Base-by-base conservation (phyloP, 1,140 invertebrate genomes). In the Colletes gigas region DNA sequence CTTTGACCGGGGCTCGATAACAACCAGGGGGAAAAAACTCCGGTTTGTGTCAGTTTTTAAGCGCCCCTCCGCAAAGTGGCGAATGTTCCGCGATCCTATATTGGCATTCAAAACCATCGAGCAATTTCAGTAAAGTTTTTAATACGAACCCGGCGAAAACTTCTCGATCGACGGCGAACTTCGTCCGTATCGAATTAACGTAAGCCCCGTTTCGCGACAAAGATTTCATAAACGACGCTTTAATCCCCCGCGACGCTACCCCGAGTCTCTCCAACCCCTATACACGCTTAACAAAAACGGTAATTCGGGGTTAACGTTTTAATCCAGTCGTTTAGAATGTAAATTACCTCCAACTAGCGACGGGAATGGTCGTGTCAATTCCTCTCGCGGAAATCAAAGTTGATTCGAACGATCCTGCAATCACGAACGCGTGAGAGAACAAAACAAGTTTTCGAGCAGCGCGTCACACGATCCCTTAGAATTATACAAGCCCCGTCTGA, bases 1-100 rank as follows among this genome's bases (percentile, higher is more conserved):
- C 65, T 77, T 69, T 59, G 65, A 59, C 54, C 21, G 57, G 15
- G 65, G 21, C 59, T 76, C 74, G 15, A 76, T 68, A 76, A 47
- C 15, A 4, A 41, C 14, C 15, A 15, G 12, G n/a, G 6, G 15
- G 57, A 57, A 10, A 44, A 47, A 47, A 47, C 21, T 41, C n/a
- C 14, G 39, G 39, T 3, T 0, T 14, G n/a, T 39, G 57, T 68
- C 65, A 59, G 17, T 57, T 76, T 76, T 50, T 39, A 50, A 76
- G 14, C 65, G 41, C 6, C 5, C 21, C 19, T 14, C 6, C 41
- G 21, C 44, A 41, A 77, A 76, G 39, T 44, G 8, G 62, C 7
- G 41, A 44, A 47, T 4, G 41, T n/a, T 19, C 19, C 7, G 30
- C 15, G 21, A 55, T 17, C 14, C n/a, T 41, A 15, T 76, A 50